Conservation (phyloP, 2,797 vertebrate species). For the Botia kubotai region DNA sequence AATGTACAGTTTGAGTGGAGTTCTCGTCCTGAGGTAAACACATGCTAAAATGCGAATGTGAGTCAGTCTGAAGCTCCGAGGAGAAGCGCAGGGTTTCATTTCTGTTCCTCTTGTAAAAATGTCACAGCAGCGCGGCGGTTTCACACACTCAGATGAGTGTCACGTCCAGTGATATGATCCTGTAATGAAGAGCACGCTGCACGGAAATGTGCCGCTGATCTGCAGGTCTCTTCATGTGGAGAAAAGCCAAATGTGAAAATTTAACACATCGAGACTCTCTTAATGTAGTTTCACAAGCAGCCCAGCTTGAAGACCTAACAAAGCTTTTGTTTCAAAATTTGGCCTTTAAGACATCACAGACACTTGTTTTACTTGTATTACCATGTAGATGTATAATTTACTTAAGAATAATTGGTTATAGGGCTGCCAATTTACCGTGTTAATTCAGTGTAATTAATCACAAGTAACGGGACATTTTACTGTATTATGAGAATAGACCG, state of each 20-base stretch:
- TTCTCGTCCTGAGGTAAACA: constrained; percentile 48
- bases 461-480: too few relatives aligned
- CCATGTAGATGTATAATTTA: too few relatives aligned
- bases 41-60: constrained; percentile 40
- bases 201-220: constrained; percentile 23
- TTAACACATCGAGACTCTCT: constrained; percentile 37
- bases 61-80: constrained; percentile 20
- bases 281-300: constrained; percentile 54
- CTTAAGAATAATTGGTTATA: too few relatives aligned
- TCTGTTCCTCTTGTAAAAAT: constrained; percentile 44
- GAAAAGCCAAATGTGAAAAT: constrained; percentile 43
- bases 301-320: constrained; percentile 51
- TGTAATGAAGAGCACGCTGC: constrained; percentile 42
- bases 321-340: constrained; percentile 55
- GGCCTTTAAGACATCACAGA: not conserved
- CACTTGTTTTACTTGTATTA: too few relatives aligned
- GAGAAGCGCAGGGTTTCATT: constrained; percentile 27
- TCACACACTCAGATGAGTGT: constrained; percentile 50
- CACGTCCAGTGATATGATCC: constrained; percentile 51
- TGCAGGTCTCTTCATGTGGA: constrained; percentile 22
- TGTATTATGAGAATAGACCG: too few relatives aligned
- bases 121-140: constrained; percentile 27
- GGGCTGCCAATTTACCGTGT: too few relatives aligned
- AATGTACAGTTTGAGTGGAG: constrained; percentile 51
- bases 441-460: too few relatives aligned